phyloP scores from a whole-genome alignment of 2,888 invertebrate genomes.

The Peribatodes rhomboidaria region DNA sequence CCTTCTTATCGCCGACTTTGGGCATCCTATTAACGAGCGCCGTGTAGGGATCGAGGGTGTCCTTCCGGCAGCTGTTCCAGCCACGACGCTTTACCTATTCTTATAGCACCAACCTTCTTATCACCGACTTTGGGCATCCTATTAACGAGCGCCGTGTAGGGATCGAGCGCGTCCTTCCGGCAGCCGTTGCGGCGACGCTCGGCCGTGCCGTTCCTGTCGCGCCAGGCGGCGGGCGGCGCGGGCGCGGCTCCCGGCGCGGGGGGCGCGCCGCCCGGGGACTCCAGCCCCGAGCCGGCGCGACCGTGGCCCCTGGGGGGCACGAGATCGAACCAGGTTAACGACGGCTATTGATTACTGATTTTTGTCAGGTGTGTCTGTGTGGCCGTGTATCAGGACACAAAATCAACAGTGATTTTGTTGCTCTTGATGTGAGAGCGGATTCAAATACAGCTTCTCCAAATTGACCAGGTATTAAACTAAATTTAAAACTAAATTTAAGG shows the following conservation, averaged over 20 bases:
- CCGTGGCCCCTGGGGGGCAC: constrained; percentile 78
- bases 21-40: constrained; percentile 79
- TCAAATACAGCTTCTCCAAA: too few relatives aligned
- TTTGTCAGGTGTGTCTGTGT: too few relatives aligned
- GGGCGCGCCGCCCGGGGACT: constrained; percentile 52
- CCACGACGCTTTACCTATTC: too few relatives aligned
- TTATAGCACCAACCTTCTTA: constrained; percentile 73
- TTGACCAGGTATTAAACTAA: too few relatives aligned
- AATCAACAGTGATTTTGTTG: background rate
- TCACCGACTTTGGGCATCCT: constrained; percentile 76
- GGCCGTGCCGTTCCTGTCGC: constrained; percentile 64
- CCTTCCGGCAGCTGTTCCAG: constrained; percentile 69
- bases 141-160: constrained; percentile 78
- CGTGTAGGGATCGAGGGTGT: constrained; percentile 72
- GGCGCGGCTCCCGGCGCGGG: constrained; percentile 27
- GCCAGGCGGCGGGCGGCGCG: constrained; percentile 52
- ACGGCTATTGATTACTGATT: too few relatives aligned
- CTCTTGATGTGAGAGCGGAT: too few relatives aligned
- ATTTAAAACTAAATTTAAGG: too few relatives aligned
- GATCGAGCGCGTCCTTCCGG: constrained; percentile 64
- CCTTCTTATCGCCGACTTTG: constrained; percentile 79
- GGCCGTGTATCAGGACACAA: too few relatives aligned
- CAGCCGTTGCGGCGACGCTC: constrained; percentile 72
- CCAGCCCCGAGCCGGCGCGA: constrained; percentile 70
- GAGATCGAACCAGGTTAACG: too few relatives aligned